Evolutionary conservation across 2,797 vertebrate genomes (phyloP).

Genomic region (Propithecus perrieri): DNA sequence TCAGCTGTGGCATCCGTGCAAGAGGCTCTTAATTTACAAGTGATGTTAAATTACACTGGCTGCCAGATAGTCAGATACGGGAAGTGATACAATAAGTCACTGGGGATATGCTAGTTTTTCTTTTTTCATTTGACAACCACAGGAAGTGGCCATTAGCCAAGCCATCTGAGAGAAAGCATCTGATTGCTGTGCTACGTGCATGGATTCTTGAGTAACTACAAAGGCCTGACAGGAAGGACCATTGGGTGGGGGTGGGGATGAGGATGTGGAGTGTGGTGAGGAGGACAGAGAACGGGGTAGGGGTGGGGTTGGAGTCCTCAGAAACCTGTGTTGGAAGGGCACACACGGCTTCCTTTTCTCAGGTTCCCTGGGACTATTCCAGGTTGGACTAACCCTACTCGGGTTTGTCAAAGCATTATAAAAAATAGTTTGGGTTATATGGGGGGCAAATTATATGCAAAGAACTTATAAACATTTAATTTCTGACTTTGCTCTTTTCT

Average conservation of each 20-base stretch:
- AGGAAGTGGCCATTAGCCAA: slow-evolving; percentile 68
- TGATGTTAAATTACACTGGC: slow-evolving; percentile 37
- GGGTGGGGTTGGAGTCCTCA: neutral
- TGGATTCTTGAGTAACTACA: neutral
- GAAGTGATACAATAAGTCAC: slow-evolving; percentile 65
- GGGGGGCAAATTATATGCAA: neutral
- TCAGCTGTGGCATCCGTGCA: neutral
- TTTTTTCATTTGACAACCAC: slow-evolving; percentile 63
- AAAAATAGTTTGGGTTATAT: neutral
- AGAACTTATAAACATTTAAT: neutral
- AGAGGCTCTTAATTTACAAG: slow-evolving; percentile 72
- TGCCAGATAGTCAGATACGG: slow-evolving; percentile 38
- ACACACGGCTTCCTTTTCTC: neutral
- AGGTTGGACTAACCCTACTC: neutral
- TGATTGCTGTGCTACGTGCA: neutral
- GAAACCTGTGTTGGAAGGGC: accelerated
- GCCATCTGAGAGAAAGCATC: neutral
- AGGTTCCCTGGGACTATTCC: neutral
- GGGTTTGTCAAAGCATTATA: neutral
- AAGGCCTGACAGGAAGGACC: neutral
- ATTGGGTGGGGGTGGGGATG: neutral
- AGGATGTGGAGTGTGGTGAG: too few relatives aligned
- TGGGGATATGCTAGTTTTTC: slow-evolving; percentile 38
- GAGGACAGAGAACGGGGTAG: neutral
- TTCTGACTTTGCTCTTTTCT: neutral